Evolutionary conservation across 2,113 vertebrate species (phyloP), one percentile per base, ranked within the genome.

Genomic region (Lipophrys pholis): DNA sequence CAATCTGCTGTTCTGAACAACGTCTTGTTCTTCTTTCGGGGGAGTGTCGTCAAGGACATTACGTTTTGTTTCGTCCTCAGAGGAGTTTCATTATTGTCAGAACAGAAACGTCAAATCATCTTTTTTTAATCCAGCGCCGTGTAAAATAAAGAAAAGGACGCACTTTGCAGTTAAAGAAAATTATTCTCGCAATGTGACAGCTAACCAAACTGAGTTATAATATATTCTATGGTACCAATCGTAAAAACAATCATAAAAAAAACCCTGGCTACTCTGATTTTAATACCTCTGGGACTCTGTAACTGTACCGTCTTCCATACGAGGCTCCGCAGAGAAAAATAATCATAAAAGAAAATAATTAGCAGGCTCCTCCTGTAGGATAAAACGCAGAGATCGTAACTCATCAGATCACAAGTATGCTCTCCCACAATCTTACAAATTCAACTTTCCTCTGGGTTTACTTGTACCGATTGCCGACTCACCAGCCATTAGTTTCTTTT

Each of bases 331-430:
- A 54, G 66, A 79, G 65, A 48, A 72, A 79, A 66, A 63, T 40
- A 78, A 58, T 36, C 67, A 80, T 77, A 88, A 80, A 81, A 85
- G 35, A 70, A 82, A 75, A 74, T 82, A 80, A 90, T 90, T 85
- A 88, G 39, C 62, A 66, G 21, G 42, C n/a, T 53, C 58, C 16
- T 78, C 21, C 16, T 53, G 45, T 17, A 74, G 45, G 76, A 88
- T 85, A 78, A 87, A 83, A 68, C 65, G 6, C 21, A 11, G 40
- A 65, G 7, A 53, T 76, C 35, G 15, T 10, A 17, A 63, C 48
- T 35, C 15, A 7, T 41, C 14, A 48, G 12, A 7, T 54, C 53
- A 42, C 5, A 65, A n/a, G n/a, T 17, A 38, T 8, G 11, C 40
- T 14, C 6, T 41, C 53, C 38, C 14, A 58, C 16, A 48, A 38